Percentiles rank a stretch among this genome's conserved stretches.
These are phyloP conservation scores for Microctonus brassicae DNA, from an alignment of 2,888 invertebrate genomes.

Conservation along the genomic window DNA sequence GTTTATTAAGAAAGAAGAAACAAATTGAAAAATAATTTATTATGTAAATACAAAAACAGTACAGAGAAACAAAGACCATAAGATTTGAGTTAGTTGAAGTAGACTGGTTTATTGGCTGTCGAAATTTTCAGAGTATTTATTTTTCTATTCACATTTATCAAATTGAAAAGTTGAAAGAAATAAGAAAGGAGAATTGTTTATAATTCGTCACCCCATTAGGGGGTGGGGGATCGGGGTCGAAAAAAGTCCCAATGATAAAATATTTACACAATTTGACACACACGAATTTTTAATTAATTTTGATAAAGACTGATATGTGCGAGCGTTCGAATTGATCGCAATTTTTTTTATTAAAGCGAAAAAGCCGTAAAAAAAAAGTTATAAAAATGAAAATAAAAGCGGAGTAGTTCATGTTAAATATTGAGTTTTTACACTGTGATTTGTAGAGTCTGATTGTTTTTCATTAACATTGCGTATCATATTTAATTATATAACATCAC, in stretches of 20 bases:
- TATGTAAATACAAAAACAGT: conserved; percentile 7
- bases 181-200: conserved; percentile 12
- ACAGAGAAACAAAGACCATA: neutral
- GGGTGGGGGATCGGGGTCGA: conserved; percentile 21
- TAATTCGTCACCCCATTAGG: conserved; percentile 34
- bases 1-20: conserved; percentile 12
- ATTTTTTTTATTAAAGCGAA: conserved; percentile 45
- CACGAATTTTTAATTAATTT: conserved; percentile 44
- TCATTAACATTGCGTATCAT: neutral
- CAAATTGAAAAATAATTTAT: conserved; percentile 28
- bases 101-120: conserved; percentile 45
- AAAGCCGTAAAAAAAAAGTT: conserved; percentile 28
- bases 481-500: conserved; percentile 6
- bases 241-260: no score
- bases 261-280: neutral
- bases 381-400: conserved; percentile 32
- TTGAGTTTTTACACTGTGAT: conserved; percentile 41
- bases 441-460: conserved; percentile 30
- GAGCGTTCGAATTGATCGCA: conserved; percentile 19
- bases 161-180: conserved; percentile 20
- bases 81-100: conserved; percentile 30
- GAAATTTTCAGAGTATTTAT: conserved; percentile 60
- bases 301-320: conserved; percentile 52
- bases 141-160: conserved; percentile 54
- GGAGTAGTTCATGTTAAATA: conserved; percentile 18